Conservation (phyloP, 2,113 vertebrate genomes). For the Pogonocichla stellata region DNA sequence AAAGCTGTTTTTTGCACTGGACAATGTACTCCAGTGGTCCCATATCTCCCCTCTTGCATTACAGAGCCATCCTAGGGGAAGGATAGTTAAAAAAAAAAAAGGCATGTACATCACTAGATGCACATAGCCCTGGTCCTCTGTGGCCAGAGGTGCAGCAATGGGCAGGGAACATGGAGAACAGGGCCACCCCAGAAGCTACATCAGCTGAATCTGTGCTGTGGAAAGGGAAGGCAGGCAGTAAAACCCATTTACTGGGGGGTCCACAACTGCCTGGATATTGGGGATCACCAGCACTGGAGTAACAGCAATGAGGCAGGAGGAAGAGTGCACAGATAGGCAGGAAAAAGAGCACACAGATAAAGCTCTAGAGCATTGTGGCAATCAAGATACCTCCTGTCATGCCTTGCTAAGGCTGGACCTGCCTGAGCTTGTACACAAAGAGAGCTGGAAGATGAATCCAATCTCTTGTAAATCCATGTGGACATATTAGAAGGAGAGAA, state of each 20-base stretch:
- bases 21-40: neutral
- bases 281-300: neutral
- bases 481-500: neutral
- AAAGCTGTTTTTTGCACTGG: neutral
- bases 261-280: neutral
- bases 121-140: neutral
- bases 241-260: neutral
- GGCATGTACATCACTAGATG: accelerated
- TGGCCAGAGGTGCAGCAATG: neutral
- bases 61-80: neutral
- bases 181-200: neutral
- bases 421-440: neutral
- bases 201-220: neutral
- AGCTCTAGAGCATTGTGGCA: neutral
- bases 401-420: neutral
- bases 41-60: neutral
- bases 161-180: accelerated
- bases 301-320: neutral
- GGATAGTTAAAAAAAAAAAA: neutral
- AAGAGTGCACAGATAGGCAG: neutral
- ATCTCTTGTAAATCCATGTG: neutral
- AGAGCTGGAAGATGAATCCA: neutral
- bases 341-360: neutral
- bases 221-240: neutral
- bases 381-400: neutral